Evolutionary conservation across 2,888 invertebrate species (phyloP), one percentile per base, ranked within the genome.

Genomic region (Limnephilus marmoratus): DNA sequence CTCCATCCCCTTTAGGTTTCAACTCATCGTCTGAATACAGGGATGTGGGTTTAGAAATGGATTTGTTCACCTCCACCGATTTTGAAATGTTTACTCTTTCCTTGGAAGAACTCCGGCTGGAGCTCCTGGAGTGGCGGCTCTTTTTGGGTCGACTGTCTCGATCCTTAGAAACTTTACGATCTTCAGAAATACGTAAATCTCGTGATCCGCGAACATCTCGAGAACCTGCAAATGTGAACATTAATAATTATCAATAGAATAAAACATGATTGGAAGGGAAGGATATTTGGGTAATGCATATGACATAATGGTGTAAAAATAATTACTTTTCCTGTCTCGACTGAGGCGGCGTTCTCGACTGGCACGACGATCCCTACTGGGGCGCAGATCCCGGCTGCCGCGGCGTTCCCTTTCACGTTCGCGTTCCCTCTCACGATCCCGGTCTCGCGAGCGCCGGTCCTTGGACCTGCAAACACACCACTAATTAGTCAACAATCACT

Each of bases 341-440:
- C 95, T 96, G 90, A 96, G 96, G 91, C 96, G 95, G 92, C 96
- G 95, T 4, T 96, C 96, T 31, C 97, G 96, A 93, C 96, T 95
- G 93, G 96, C 96, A 94, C 95, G 96, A 92, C 96, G 96, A 94
- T 94, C 95, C 94, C 94, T 96, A 94, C 93, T 86, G 93, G 94
- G 93, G 93, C 95, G 94, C 90, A 95, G 94, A 94, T 93, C 94
- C 94, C 93, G 94, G 45, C 87, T 80, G 31, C 87, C 29, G 11
- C 53, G 68, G 11, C 91, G 80, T 29, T 89, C 89, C 45, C 89
- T 91, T 18, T 90, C 94, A 94, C 95, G 94, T 7, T 95, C 95
- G 85, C 95, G 94, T 41, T 89, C 89, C 18, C 91, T 45, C 13
- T 91, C 91, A 24, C 91, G 88, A 15, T 90, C 94, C 94, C 95